phyloP scores from a whole-genome alignment of 2,888 invertebrate species.

The Nemotelus nigrinus region DNA sequence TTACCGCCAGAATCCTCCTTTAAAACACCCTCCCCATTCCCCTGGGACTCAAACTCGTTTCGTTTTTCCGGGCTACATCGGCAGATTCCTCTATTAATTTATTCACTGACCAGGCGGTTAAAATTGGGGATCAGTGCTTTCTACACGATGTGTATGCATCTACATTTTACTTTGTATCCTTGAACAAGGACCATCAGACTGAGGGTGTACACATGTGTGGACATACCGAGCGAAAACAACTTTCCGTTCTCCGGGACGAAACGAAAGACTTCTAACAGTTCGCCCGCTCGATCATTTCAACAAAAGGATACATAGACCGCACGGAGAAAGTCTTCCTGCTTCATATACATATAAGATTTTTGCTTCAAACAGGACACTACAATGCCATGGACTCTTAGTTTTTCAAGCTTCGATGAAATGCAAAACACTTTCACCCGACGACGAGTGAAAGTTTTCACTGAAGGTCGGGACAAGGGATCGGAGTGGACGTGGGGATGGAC shows the following conservation, averaged over 20 bases:
- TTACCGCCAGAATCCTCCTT: background rate
- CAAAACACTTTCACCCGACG: conserved; percentile 40
- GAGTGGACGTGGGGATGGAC: no score
- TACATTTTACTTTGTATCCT: conserved; percentile 3
- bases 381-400: conserved; percentile 9
- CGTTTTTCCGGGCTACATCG: background rate
- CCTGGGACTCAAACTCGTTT: background rate
- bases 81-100: conserved; percentile 46
- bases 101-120: conserved; percentile 50
- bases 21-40: background rate
- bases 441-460: conserved; percentile 29
- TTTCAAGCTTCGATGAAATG: conserved; percentile 39
- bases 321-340: conserved; percentile 25
- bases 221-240: background rate
- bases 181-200: background rate
- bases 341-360: background rate
- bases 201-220: conserved; percentile 22
- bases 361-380: background rate
- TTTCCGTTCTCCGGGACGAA: background rate
- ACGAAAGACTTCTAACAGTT: background rate
- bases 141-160: conserved; percentile 24
- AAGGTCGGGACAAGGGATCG: background rate
- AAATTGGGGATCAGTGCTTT: conserved; percentile 37
- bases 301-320: conserved; percentile 16
- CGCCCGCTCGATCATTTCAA: conserved; percentile 1